These are phyloP conservation scores for Melanotaenia trifasciata DNA, from an alignment of 2,797 vertebrate species.

Conservation along the genomic window DNA sequence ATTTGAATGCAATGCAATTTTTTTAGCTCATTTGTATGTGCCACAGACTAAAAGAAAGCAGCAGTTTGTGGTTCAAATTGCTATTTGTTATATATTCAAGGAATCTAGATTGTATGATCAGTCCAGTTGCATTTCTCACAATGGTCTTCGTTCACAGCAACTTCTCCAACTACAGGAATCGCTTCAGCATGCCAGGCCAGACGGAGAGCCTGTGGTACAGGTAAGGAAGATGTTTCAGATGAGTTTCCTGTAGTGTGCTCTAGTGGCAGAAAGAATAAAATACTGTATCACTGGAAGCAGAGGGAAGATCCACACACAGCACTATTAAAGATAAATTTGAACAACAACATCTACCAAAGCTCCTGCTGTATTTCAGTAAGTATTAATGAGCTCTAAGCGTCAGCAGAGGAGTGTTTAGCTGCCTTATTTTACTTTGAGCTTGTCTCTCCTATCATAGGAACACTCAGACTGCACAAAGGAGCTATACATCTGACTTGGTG, in stretches of 20 bases:
- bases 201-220: slow-evolving; percentile 93
- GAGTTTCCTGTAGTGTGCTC: background rate
- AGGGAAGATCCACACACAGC: background rate
- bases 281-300: background rate
- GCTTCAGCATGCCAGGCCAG: slow-evolving; percentile 91
- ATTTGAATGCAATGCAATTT: slow-evolving; percentile 20
- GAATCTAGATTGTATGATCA: slow-evolving; percentile 43
- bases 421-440: slow-evolving; percentile 29
- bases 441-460: slow-evolving; percentile 57
- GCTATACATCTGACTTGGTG: slow-evolving; percentile 65
- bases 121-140: slow-evolving; percentile 21
- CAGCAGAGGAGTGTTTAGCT: slow-evolving; percentile 14
- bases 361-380: slow-evolving; percentile 53
- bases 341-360: slow-evolving; percentile 29
- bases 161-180: slow-evolving; percentile 92
- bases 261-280: background rate
- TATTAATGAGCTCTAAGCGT: slow-evolving; percentile 53
- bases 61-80: slow-evolving; percentile 44
- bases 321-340: slow-evolving; percentile 30
- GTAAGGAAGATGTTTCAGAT: slow-evolving; percentile 69
- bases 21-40: background rate
- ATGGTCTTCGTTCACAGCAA: slow-evolving; percentile 81
- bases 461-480: slow-evolving; percentile 61
- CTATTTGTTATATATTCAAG: slow-evolving; percentile 48
- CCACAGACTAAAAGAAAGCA: slow-evolving; percentile 35